A percentile compares a stretch with the other conserved stretches of the same genome.
phyloP scores from a whole-genome alignment of 2,888 invertebrate species.

The Trilocha varians region DNA sequence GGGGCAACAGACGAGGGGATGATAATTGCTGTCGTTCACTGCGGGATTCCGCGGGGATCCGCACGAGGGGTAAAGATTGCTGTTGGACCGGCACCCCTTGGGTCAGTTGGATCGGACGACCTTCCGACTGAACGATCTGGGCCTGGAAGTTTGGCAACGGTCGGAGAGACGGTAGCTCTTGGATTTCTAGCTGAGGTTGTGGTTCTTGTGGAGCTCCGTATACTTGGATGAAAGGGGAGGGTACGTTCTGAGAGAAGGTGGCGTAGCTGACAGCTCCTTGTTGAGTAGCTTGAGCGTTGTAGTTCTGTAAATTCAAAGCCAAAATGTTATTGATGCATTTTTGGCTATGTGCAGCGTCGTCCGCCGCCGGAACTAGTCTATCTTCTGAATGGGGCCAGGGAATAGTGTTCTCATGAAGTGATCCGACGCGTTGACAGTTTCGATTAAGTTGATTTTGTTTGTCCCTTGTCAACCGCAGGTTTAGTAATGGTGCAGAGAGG shows the following conservation, averaged over 20 bases:
- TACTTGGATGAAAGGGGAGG: constrained; percentile 12
- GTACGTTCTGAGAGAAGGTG: constrained; percentile 39
- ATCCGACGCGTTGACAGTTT: not conserved
- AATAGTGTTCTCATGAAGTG: not conserved
- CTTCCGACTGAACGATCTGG: constrained; percentile 7
- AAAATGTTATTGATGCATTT: constrained; percentile 6
- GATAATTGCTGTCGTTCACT: not conserved
- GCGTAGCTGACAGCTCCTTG: constrained; percentile 49
- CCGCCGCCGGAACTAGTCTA: not conserved
- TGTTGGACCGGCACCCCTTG: not conserved
- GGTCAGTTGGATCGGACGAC: not conserved
- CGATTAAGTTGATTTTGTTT: not conserved
- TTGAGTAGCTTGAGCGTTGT: constrained; percentile 32
- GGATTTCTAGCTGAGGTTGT: constrained; percentile 10
- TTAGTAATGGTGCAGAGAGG: not conserved
- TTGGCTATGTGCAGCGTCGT: not conserved
- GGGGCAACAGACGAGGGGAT: not conserved
- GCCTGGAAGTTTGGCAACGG: constrained; percentile 7
- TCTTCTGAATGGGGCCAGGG: not conserved
- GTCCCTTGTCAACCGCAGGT: not conserved
- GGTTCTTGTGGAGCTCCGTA: constrained; percentile 10
- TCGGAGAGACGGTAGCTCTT: constrained; percentile 6
- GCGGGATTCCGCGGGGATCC: not conserved
- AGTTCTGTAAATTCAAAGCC: constrained; percentile 29
- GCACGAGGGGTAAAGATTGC: not conserved